Conservation (phyloP, 2,113 vertebrate species). For the Cacatua alba region DNA sequence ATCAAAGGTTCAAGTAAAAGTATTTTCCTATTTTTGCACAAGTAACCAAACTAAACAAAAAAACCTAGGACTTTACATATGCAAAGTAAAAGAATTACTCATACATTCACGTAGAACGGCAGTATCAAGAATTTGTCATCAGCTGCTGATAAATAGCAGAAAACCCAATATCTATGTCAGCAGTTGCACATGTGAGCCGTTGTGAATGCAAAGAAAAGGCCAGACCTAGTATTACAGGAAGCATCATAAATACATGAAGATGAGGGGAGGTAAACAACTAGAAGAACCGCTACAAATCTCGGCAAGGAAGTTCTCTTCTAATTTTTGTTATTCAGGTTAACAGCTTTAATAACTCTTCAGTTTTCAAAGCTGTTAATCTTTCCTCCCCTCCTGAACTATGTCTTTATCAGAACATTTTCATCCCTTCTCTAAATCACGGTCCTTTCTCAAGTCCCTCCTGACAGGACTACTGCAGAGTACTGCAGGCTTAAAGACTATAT, state of each 20-base stretch:
- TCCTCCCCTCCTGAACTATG: background rate
- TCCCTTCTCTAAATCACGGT: background rate
- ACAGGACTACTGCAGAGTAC: background rate
- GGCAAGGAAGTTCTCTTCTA: background rate
- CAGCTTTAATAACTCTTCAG: background rate
- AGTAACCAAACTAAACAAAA: background rate
- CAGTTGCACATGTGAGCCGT: background rate
- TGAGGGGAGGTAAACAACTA: background rate
- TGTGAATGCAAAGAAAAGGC: background rate
- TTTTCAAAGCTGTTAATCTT: background rate
- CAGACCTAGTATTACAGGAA: background rate
- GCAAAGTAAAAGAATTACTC: constrained; percentile 6
- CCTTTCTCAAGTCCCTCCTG: background rate
- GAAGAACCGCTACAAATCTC: background rate
- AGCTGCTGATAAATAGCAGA: constrained; percentile 13
- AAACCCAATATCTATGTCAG: background rate
- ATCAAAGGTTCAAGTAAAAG: background rate
- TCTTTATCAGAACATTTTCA: background rate
- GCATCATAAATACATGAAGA: background rate
- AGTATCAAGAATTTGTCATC: constrained; percentile 12
- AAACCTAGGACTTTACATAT: background rate
- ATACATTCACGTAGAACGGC: background rate
- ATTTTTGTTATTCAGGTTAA: background rate
- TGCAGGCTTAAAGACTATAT: background rate
- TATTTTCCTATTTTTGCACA: background rate